phyloP scores from a whole-genome alignment of 2,888 invertebrate genomes.

The Crossocerus cetratus region DNA sequence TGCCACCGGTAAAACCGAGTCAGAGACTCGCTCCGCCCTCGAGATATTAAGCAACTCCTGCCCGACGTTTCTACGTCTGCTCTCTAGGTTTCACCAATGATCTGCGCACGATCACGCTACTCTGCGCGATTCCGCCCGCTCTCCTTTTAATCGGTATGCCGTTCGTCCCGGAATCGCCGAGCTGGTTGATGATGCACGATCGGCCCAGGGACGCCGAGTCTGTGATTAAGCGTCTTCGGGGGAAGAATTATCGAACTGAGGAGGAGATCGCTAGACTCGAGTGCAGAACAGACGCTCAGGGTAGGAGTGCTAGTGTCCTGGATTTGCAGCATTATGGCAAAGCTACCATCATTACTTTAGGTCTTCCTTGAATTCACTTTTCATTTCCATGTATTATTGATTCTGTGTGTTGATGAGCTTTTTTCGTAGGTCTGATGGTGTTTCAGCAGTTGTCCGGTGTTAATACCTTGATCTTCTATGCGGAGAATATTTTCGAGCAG shows the following conservation, averaged over 20 bases:
- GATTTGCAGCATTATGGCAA: conserved; percentile 47
- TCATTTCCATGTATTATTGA: background rate
- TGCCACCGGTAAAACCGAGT: conserved; percentile 78
- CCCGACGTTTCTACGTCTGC: no score
- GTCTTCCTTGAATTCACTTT: conserved; percentile 29
- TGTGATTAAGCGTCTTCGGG: conserved; percentile 82
- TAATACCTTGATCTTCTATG: conserved; percentile 81
- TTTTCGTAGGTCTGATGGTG: conserved; percentile 80
- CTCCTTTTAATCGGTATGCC: conserved; percentile 78
- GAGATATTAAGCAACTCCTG: conserved; percentile 3
- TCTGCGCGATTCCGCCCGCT: conserved; percentile 75
- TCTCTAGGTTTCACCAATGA: conserved; percentile 72
- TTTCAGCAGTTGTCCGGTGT: conserved; percentile 83
- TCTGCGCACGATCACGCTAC: conserved; percentile 76
- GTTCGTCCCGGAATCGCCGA: conserved; percentile 86
- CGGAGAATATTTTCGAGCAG: conserved; percentile 79
- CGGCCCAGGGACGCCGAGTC: conserved; percentile 80
- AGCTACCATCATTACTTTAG: conserved; percentile 47
- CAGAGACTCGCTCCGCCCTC: no score
- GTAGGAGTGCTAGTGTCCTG: conserved; percentile 44
- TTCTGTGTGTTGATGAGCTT: background rate
- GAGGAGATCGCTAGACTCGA: conserved; percentile 79
- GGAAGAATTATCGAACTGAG: conserved; percentile 80
- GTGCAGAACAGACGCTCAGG: conserved; percentile 46
- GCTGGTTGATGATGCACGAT: conserved; percentile 80